A percentile compares a stretch with the other conserved stretches of the same genome.
Conservation (phyloP, 2,113 vertebrate species). For the Vireo altiloquus region DNA sequence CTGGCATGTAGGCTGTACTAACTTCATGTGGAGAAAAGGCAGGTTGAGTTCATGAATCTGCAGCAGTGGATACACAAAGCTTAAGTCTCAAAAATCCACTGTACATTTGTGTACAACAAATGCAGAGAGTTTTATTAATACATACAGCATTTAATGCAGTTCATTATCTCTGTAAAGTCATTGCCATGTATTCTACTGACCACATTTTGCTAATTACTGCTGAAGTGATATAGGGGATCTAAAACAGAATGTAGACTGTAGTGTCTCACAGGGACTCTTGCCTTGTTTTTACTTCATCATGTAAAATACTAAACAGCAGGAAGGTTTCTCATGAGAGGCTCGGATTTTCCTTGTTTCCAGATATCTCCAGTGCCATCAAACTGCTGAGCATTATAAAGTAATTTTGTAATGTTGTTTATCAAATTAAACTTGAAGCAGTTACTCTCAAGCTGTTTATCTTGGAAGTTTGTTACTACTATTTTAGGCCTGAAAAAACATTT, state of each 20-base stretch:
- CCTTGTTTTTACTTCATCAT: not conserved
- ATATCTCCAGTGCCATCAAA: slow-evolving; percentile 17
- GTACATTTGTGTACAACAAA: not conserved
- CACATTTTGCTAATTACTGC: not conserved
- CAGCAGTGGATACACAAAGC: not conserved
- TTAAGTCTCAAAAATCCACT: not conserved
- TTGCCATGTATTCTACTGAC: not conserved
- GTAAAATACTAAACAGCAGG: not conserved
- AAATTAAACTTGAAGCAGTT: slow-evolving; percentile 34
- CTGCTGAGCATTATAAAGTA: not conserved
- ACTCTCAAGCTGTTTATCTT: slow-evolving; percentile 42
- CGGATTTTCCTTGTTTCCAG: not conserved
- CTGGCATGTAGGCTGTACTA: not conserved
- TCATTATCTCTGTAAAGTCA: not conserved
- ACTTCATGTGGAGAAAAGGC: not conserved
- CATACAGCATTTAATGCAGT: not conserved
- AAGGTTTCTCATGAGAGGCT: slow-evolving; percentile 10
- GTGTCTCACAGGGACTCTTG: not conserved
- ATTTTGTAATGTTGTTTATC: slow-evolving; percentile 37
- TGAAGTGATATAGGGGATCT: not conserved
- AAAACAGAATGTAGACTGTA: not conserved
- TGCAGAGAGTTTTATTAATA: not conserved
- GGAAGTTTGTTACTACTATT: slow-evolving; percentile 49
- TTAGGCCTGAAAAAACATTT: slow-evolving; percentile 28
- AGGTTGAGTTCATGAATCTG: not conserved